Evolutionary conservation across 2,113 vertebrate genomes (phyloP).

Genomic region (Phoxinus phoxinus): DNA sequence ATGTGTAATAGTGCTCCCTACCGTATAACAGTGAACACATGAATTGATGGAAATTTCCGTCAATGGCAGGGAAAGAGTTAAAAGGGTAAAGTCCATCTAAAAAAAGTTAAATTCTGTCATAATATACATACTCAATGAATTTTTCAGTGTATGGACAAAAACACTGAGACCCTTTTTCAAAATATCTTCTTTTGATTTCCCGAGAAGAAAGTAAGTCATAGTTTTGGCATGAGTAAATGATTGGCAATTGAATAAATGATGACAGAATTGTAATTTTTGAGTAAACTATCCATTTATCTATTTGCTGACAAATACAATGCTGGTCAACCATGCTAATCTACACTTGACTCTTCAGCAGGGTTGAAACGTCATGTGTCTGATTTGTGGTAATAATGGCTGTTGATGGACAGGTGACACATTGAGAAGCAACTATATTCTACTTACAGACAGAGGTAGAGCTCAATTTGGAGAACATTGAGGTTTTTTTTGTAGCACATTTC

Average conservation of each 20-base stretch:
- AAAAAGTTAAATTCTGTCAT: too few species aligned
- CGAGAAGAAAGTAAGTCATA: neutral
- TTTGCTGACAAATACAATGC: neutral
- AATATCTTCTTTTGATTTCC: neutral
- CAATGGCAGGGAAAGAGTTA: too few species aligned
- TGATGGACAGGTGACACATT: constrained; percentile 5
- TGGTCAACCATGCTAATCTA: neutral
- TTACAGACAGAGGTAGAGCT: constrained; percentile 37
- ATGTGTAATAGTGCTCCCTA: too few species aligned
- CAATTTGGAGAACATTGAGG: neutral
- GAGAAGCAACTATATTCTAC: constrained; percentile 30
- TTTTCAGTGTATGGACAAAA: neutral
- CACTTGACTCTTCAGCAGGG: neutral
- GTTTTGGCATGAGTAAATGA: neutral
- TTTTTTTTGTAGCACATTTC: neutral
- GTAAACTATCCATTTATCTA: neutral
- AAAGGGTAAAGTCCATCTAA: too few species aligned
- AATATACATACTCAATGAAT: neutral
- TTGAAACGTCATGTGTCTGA: constrained; percentile 16
- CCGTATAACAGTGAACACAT: too few species aligned
- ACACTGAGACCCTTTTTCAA: neutral
- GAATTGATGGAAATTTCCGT: too few species aligned
- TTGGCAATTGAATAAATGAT: neutral
- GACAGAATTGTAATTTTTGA: neutral
- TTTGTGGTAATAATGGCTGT: constrained; percentile 11